Percentiles rank a stretch among this genome's conserved stretches.
Evolutionary conservation across 2,888 invertebrate species (phyloP).

Genomic region (Drosophila gaucha): DNA sequence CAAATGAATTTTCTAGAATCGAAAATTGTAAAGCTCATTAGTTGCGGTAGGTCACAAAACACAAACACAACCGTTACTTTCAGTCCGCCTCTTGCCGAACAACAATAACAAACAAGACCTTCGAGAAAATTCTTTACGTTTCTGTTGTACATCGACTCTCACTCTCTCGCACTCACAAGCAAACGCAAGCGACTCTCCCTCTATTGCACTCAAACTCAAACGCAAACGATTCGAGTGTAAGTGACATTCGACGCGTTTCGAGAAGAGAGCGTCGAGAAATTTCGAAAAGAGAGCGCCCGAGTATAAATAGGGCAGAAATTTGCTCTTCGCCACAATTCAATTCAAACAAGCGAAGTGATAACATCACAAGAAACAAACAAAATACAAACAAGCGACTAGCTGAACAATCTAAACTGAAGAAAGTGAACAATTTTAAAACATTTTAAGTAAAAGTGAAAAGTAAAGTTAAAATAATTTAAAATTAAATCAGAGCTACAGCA

Average conservation of each 20-base stretch:
- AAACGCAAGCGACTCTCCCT: no score
- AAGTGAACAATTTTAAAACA: slow-evolving; percentile 8
- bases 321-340: slow-evolving; percentile 53
- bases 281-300: slow-evolving; percentile 43
- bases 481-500: neutral
- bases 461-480: neutral
- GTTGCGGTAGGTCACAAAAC: slow-evolving; percentile 12
- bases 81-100: neutral
- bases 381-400: slow-evolving; percentile 46
- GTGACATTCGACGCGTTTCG: slow-evolving; percentile 28
- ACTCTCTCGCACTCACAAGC: slow-evolving; percentile 1
- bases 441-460: slow-evolving; percentile 10
- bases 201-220: slow-evolving; percentile 8
- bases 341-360: slow-evolving; percentile 60
- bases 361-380: slow-evolving; percentile 31
- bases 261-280: slow-evolving; percentile 52
- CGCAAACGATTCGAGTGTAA: slow-evolving; percentile 1
- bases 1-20: slow-evolving; percentile 24
- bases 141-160: neutral
- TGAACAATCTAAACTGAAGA: slow-evolving; percentile 45
- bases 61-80: neutral
- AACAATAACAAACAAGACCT: slow-evolving; percentile 3
- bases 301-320: slow-evolving; percentile 62
- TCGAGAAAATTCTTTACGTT: slow-evolving; percentile 24
- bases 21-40: neutral